phyloP scores from a whole-genome alignment of 2,797 vertebrate species.

The Peromyscus melanophrys region DNA sequence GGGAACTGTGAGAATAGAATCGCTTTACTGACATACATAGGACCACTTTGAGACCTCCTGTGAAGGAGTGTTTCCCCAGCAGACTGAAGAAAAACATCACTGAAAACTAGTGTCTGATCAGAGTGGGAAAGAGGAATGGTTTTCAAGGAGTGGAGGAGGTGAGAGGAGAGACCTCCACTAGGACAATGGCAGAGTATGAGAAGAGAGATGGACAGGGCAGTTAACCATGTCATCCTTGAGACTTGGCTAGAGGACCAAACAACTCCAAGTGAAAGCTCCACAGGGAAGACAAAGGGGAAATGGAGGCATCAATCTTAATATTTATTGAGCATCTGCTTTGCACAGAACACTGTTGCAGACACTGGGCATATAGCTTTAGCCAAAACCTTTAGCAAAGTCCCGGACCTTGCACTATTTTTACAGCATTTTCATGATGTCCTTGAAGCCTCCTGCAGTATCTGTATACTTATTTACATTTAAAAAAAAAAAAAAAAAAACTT shows the following conservation, averaged over 20 bases:
- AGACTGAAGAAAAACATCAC: neutral
- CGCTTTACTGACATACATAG: neutral
- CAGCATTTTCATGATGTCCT: neutral
- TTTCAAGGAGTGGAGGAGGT: neutral
- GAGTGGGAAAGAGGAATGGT: neutral
- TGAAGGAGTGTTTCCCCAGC: neutral
- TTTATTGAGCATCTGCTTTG: neutral
- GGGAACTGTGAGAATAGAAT: neutral
- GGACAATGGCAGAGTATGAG: neutral
- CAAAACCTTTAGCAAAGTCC: neutral
- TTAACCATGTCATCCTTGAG: neutral
- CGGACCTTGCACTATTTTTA: neutral
- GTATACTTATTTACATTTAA: constrained; percentile 30
- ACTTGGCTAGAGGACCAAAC: neutral
- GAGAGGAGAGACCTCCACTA: neutral
- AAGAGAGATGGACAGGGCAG: neutral
- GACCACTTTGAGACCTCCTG: neutral
- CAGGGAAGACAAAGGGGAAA: constrained; percentile 23
- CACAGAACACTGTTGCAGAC: neutral
- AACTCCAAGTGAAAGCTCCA: neutral
- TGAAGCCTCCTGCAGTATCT: neutral
- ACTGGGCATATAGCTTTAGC: neutral
- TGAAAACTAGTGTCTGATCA: neutral
- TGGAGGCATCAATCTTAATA: neutral
- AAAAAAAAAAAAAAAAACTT: neutral